These are phyloP conservation scores for Toxonevra muliebris DNA, from an alignment of 2,888 invertebrate genomes.

Conservation along the genomic window DNA sequence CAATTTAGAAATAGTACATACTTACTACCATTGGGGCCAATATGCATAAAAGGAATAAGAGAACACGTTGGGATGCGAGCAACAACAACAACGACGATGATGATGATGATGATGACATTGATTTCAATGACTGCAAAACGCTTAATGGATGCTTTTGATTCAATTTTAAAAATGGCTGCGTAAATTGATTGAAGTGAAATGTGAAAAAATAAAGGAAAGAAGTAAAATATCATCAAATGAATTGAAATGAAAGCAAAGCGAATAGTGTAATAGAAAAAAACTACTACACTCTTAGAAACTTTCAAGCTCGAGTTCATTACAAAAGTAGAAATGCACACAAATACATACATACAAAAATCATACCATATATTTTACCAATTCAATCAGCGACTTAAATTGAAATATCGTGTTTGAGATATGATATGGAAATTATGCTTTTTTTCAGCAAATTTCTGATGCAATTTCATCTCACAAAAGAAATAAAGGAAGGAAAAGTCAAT, in stretches of 20 bases:
- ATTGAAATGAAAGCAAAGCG: not conserved
- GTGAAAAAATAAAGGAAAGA: not conserved
- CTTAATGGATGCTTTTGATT: slow-evolving; percentile 1
- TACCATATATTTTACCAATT: no score
- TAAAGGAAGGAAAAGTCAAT: no score
- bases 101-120: slow-evolving; percentile 3
- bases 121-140: slow-evolving; percentile 1
- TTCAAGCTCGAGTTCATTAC: no score
- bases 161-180: not conserved
- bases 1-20: not conserved
- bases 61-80: not conserved
- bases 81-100: not conserved
- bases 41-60: no score
- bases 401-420: no score
- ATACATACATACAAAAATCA: no score
- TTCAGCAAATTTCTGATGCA: no score
- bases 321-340: no score
- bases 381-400: no score
- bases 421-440: no score
- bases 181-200: not conserved
- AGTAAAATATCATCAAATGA: not conserved
- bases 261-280: not conserved
- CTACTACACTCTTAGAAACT: no score
- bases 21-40: not conserved
- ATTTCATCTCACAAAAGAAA: no score